Evolutionary conservation across 1,140 invertebrate species (phyloP).

Genomic region (Acromyrmex charruanus): DNA sequence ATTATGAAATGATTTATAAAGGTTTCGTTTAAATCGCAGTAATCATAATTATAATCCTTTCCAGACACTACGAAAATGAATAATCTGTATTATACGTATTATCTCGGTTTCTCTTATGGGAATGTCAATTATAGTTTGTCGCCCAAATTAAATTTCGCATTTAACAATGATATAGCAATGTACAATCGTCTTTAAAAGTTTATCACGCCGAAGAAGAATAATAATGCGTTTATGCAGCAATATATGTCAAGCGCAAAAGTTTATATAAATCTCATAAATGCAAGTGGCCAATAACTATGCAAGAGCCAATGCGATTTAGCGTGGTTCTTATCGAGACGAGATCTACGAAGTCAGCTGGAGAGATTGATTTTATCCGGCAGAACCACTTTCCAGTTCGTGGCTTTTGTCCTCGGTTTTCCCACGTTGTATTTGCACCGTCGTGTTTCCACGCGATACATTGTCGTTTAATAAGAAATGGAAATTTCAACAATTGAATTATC

Average conservation of each 20-base stretch:
- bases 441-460: slow-evolving; percentile 29
- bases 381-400: slow-evolving; percentile 8
- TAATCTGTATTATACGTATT: background rate
- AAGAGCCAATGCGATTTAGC: slow-evolving; percentile 25
- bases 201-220: background rate
- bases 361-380: slow-evolving; percentile 58
- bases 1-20: slow-evolving; percentile 12
- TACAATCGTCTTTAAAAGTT: background rate
- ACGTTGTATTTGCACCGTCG: slow-evolving; percentile 31
- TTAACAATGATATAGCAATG: background rate
- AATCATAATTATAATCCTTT: slow-evolving; percentile 17
- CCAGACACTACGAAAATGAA: background rate
- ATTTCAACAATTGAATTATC: slow-evolving; percentile 58
- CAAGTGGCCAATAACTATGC: slow-evolving; percentile 46
- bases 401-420: slow-evolving; percentile 34
- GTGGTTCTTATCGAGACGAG: slow-evolving; percentile 30
- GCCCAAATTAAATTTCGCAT: slow-evolving; percentile 5
- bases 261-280: slow-evolving; percentile 38
- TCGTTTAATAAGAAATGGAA: slow-evolving; percentile 58
- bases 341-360: slow-evolving; percentile 25
- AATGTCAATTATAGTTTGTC: slow-evolving; percentile 15
- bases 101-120: background rate
- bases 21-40: background rate
- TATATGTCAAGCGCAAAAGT: background rate
- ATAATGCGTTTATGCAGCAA: background rate